Evolutionary conservation across 2,797 vertebrate species (phyloP).

Genomic region (Pantherophis vulpinus): DNA sequence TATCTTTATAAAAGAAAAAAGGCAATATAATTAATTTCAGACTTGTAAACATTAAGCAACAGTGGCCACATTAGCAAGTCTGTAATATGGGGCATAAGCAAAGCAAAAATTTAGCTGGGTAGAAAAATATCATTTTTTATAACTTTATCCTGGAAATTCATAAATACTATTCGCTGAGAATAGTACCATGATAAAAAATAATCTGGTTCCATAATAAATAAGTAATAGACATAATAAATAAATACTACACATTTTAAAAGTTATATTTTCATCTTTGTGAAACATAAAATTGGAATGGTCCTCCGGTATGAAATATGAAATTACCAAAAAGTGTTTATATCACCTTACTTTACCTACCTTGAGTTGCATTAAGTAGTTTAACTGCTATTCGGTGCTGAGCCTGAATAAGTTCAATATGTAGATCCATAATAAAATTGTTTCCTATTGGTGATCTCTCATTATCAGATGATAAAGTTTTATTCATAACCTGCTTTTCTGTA

Average conservation of each 20-base stretch:
- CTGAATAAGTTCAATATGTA: constrained; percentile 84
- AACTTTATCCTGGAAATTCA: not conserved
- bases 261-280: not conserved
- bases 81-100: not conserved
- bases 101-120: not conserved
- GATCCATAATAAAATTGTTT: constrained; percentile 75
- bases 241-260: not conserved
- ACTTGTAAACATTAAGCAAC: not conserved
- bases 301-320: not conserved
- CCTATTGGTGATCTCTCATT: constrained; percentile 45
- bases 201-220: not conserved
- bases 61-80: not conserved
- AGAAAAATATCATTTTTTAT: not conserved
- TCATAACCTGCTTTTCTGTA: constrained; percentile 43
- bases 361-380: constrained; percentile 73
- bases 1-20: not conserved
- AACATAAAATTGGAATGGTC: not conserved
- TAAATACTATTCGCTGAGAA: not conserved
- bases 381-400: constrained; percentile 83
- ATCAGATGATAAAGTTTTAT: constrained; percentile 27
- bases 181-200: not conserved
- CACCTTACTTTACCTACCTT: constrained; percentile 62
- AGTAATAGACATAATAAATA: not conserved
- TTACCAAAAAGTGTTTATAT: constrained; percentile 5
- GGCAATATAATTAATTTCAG: not conserved